These are phyloP conservation scores for Riparia riparia DNA, from an alignment of 2,113 vertebrate species.

Conservation along the genomic window DNA sequence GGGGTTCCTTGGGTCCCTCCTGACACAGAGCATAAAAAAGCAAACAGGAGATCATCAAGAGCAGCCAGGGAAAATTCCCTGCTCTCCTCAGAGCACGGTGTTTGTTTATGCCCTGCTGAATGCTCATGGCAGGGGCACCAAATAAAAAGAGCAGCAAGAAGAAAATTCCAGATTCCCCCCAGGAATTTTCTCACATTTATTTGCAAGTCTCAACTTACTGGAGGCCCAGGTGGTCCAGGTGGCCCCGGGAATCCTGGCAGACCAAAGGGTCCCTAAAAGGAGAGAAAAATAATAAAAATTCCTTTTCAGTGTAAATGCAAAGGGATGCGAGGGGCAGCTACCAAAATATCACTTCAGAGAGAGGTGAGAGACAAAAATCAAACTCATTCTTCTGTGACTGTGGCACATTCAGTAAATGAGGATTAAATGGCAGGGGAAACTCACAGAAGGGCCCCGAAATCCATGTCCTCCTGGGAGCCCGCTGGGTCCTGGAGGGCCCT, in stretches of 20 bases:
- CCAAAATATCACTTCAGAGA: neutral
- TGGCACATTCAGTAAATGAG: neutral
- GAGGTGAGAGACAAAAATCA: neutral
- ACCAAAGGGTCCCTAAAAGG: conserved; percentile 87
- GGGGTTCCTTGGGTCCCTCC: neutral
- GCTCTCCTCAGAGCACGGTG: neutral
- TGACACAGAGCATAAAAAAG: neutral
- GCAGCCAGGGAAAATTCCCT: neutral
- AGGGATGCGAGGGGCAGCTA: neutral
- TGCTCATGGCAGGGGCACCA: neutral
- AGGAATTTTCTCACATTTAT: neutral
- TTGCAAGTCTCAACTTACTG: conserved; percentile 81
- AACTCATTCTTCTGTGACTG: neutral
- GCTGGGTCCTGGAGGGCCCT: conserved; percentile 92
- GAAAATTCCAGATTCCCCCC: neutral
- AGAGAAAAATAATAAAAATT: neutral
- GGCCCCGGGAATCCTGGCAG: conserved; percentile 88
- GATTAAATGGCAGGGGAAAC: conserved; percentile 40
- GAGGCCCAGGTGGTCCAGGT: conserved; percentile 88
- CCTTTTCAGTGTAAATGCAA: neutral
- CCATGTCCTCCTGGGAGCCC: conserved; percentile 89
- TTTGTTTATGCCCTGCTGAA: neutral
- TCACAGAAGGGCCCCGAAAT: conserved; percentile 88
- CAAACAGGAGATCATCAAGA: neutral
- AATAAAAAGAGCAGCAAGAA: neutral